Base-by-base conservation (phyloP, 2,888 invertebrate species). In the Eulithis testata region DNA sequence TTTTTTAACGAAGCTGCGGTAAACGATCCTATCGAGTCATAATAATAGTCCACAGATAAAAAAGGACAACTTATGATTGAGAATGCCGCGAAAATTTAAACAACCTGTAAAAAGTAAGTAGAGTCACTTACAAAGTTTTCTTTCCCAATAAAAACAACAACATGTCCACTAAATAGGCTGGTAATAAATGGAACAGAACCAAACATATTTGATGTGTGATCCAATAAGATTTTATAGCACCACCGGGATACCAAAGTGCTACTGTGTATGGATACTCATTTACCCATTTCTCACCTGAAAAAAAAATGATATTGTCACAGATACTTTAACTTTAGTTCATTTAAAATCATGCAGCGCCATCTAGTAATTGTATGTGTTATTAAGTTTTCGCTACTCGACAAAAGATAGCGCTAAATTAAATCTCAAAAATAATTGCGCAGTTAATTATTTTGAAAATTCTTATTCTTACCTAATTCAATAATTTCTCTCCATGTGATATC, bases 401-500 rank as follows among this genome's bases (percentile, higher is more conserved):
- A 44, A 6, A 54, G 56, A 49, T 11, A 12, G 9, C 55, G 12
- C 31, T 4, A 12, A 52, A 37, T 1, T 40, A 0, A 40, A 37
- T 36, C n/a, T n/a, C 7, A 3, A 21, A 49, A 21, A 6, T 14
- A 6, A 21, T 49, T 49, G 14, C 44, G 7, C 8, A 8, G 40
- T 40, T 9, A 14, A 14, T 27, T 50, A 27, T 4, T 50, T 50
- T n/a, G n/a, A 31, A 7, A 11, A 37, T 52, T 40, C 4, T 21
- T 31, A 47, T 49, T 21, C 82, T 91, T 94, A 78, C 96, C 96
- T 43, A 94, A 91, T 73, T 95, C 94, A 76, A 98, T 94, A 57
- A 97, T 95, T 75, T 96, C 95, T 14, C 95, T 96, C 99, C 99
- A 99, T 0, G 96, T 96, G 57, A 98, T 89, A 0, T 96, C 95